Conservation (phyloP, 2,888 invertebrate genomes). For the Oxyteleia sp. region DNA sequence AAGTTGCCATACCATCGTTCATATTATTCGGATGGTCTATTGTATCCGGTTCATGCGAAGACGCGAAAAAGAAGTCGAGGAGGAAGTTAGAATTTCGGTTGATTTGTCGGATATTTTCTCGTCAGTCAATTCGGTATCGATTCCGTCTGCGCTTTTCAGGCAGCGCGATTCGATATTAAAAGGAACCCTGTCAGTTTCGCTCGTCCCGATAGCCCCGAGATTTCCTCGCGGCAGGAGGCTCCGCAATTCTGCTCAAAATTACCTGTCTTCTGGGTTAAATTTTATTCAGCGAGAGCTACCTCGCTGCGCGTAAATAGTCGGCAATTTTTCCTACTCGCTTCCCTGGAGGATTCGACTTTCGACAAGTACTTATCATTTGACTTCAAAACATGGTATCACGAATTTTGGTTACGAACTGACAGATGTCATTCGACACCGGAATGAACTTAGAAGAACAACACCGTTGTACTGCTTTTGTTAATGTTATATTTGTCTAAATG, state of each 20-base stretch:
- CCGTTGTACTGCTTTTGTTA: background rate
- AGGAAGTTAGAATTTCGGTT: constrained; percentile 71
- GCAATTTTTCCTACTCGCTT: background rate
- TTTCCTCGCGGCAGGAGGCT: constrained; percentile 40
- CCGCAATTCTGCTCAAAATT: constrained; percentile 51
- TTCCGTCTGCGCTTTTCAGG: constrained; percentile 67
- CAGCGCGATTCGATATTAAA: constrained; percentile 66
- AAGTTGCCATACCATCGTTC: constrained; percentile 52
- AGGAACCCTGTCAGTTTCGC: constrained; percentile 61
- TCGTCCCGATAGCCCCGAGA: constrained; percentile 45
- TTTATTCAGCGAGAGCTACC: constrained; percentile 16
- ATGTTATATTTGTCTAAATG: background rate
- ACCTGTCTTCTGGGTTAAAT: constrained; percentile 36
- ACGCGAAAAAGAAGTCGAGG: constrained; percentile 49
- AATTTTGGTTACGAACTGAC: constrained; percentile 20
- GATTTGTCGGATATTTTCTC: constrained; percentile 70
- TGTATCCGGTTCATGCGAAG: constrained; percentile 58
- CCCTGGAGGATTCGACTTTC: background rate
- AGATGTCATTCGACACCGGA: background rate
- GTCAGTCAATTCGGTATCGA: constrained; percentile 71
- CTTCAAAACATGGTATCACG: background rate
- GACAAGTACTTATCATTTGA: background rate
- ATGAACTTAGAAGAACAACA: background rate
- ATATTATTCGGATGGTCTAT: constrained; percentile 61
- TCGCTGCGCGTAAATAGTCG: background rate